These are phyloP conservation scores for Erpornis zantholeuca DNA, from an alignment of 2,113 vertebrate species.

Conservation along the genomic window DNA sequence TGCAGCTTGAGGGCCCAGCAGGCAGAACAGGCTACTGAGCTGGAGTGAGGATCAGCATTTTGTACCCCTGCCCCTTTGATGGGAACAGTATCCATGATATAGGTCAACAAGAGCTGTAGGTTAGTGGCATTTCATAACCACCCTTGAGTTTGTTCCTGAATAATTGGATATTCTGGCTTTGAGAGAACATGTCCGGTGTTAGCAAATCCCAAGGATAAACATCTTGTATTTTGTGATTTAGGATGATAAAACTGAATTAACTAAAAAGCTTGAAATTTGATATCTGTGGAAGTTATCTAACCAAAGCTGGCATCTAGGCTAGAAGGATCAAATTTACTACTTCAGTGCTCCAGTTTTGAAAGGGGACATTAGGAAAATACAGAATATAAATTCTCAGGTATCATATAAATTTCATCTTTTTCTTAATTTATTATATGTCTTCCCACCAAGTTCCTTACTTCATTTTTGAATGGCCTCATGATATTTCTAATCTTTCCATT, in stretches of 20 bases:
- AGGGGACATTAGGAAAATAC: background rate
- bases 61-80: background rate
- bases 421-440: background rate
- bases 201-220: background rate
- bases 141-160: background rate
- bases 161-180: background rate
- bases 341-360: background rate
- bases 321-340: background rate
- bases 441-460: background rate
- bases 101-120: background rate
- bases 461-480: background rate
- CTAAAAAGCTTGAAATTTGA: background rate
- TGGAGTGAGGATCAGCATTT: background rate
- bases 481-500: background rate
- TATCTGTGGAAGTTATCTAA: background rate
- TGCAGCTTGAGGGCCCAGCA: background rate
- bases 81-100: accelerated
- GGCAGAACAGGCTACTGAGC: background rate
- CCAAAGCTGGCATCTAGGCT: background rate
- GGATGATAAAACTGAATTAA: background rate
- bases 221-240: background rate
- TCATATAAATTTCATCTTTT: background rate
- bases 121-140: background rate
- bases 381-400: background rate
- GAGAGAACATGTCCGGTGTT: background rate